phyloP scores from a whole-genome alignment of 2,888 invertebrate genomes.

The Platycnemis pennipes region DNA sequence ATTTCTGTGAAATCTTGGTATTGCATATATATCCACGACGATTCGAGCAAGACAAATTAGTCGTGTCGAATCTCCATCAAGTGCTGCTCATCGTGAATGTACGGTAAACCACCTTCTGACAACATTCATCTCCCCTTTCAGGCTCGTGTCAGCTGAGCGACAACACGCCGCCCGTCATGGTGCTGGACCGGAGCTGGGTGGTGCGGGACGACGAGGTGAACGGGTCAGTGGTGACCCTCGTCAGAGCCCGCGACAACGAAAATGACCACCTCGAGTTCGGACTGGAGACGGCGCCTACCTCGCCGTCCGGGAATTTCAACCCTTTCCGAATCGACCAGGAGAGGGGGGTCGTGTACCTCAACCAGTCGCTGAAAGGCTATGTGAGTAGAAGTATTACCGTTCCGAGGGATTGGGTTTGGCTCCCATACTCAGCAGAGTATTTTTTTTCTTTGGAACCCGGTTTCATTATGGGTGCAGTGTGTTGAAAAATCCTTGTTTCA shows the following conservation, averaged over 20 bases:
- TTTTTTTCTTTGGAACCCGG: no score
- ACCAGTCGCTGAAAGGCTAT: constrained; percentile 88
- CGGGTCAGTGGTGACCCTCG: constrained; percentile 87
- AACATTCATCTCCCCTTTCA: background rate
- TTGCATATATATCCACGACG: no score
- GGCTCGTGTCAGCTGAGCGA: constrained; percentile 79
- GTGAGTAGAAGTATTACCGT: constrained; percentile 82
- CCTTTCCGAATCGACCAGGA: constrained; percentile 89
- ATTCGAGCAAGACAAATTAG: no score
- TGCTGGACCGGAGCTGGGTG: constrained; percentile 88
- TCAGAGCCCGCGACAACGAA: constrained; percentile 83
- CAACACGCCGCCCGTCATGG: constrained; percentile 86
- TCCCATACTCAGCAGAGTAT: no score
- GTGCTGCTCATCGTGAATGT: no score
- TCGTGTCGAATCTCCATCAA: no score
- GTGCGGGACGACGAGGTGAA: constrained; percentile 86
- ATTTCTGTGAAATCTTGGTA: no score
- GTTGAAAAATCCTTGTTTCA: no score
- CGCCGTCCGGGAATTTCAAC: constrained; percentile 79
- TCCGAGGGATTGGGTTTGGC: no score
- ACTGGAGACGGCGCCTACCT: constrained; percentile 81
- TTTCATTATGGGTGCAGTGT: no score
- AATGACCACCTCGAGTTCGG: constrained; percentile 85
- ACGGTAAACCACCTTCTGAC: no score
- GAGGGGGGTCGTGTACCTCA: constrained; percentile 89